These are phyloP conservation scores for Eira barbara DNA, from an alignment of 2,113 vertebrate species.

Conservation along the genomic window DNA sequence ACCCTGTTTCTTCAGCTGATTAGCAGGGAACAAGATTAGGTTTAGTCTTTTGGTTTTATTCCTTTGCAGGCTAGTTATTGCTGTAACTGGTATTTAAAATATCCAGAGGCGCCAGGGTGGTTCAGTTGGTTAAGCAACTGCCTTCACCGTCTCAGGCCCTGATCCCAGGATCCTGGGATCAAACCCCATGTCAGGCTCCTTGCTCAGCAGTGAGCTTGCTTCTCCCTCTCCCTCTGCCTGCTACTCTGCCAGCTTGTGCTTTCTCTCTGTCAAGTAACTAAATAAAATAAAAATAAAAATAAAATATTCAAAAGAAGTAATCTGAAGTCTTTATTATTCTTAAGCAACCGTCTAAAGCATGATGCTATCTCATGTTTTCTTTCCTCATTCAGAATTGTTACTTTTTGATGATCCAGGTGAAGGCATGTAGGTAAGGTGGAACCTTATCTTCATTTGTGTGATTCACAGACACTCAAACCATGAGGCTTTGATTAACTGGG, in stretches of 20 bases:
- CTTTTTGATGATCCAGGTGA: constrained; percentile 2
- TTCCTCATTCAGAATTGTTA: background rate
- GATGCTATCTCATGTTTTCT: background rate
- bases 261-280: no score
- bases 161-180: no score
- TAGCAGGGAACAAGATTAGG: background rate
- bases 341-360: background rate
- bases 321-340: background rate
- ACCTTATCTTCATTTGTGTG: background rate
- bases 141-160: no score
- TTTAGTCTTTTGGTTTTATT: background rate
- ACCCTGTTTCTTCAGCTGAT: background rate
- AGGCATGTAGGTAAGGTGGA: background rate
- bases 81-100: constrained; percentile 23
- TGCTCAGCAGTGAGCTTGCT: no score
- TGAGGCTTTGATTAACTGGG: constrained; percentile 13
- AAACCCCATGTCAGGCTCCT: no score
- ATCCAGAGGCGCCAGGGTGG: background rate
- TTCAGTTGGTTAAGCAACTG: no score
- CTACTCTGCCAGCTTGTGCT: no score
- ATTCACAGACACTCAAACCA: constrained; percentile 7
- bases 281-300: background rate
- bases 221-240: no score
- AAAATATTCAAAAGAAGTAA: constrained; percentile 37
- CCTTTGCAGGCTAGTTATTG: background rate